phyloP scores from a whole-genome alignment of 1,140 invertebrate genomes.

The Brachionus paranguensis region DNA sequence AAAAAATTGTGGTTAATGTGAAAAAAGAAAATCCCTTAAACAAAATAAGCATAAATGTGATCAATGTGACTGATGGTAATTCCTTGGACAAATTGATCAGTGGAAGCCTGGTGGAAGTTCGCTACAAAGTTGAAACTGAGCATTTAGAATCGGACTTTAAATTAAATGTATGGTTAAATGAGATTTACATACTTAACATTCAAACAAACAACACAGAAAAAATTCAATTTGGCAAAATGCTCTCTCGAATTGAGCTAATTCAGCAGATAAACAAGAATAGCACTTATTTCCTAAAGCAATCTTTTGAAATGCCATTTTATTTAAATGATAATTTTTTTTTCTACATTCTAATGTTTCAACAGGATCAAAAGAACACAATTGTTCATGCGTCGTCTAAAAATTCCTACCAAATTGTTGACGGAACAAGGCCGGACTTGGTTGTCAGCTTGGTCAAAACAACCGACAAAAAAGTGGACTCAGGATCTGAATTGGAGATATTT shows the following conservation, averaged over 20 bases:
- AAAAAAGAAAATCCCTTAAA: background rate
- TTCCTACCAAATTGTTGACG: background rate
- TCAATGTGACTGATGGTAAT: background rate
- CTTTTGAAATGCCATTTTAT: background rate
- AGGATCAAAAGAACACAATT: background rate
- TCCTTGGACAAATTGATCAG: background rate
- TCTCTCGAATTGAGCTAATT: background rate
- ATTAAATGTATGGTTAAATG: background rate
- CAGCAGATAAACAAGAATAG: background rate
- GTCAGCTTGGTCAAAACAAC: background rate
- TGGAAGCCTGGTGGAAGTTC: background rate
- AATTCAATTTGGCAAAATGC: background rate
- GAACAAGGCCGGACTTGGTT: background rate
- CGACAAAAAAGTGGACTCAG: background rate
- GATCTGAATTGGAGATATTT: background rate
- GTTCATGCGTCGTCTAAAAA: background rate
- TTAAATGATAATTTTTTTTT: background rate
- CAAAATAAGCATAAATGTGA: background rate
- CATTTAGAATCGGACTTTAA: background rate
- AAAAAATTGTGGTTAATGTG: background rate
- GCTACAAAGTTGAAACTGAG: background rate
- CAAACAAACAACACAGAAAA: background rate
- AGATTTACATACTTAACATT: background rate
- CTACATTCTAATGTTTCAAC: background rate
- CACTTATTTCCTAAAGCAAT: background rate